These are phyloP conservation scores for Stomorhina lunata DNA, from an alignment of 2,888 invertebrate species.

Conservation along the genomic window DNA sequence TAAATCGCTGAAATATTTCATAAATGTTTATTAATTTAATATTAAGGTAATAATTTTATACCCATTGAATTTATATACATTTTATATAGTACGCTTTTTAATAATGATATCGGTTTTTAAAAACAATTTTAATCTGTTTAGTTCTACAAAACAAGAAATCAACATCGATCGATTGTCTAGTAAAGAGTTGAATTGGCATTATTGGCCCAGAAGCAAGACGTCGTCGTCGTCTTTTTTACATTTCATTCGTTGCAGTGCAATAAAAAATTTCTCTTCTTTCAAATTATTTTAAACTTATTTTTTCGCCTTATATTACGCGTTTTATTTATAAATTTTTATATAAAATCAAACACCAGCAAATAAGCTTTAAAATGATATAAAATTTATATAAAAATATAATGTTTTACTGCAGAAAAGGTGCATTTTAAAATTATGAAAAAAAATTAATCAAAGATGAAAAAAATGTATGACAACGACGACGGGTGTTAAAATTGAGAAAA, in stretches of 20 bases:
- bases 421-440: slow-evolving; percentile 29
- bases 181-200: neutral
- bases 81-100: no score
- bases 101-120: no score
- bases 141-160: no score
- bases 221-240: slow-evolving; percentile 39
- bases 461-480: slow-evolving; percentile 33
- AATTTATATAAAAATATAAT: neutral
- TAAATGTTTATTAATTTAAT: no score
- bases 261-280: slow-evolving; percentile 65
- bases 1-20: no score
- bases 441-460: slow-evolving; percentile 16
- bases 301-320: slow-evolving; percentile 34
- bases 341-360: neutral
- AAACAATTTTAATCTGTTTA: no score
- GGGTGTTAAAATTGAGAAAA: slow-evolving; percentile 36
- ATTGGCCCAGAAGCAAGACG: slow-evolving; percentile 8
- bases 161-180: no score
- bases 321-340: slow-evolving; percentile 23
- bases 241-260: slow-evolving; percentile 57
- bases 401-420: slow-evolving; percentile 1
- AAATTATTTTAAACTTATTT: slow-evolving; percentile 47
- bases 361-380: neutral
- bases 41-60: no score
- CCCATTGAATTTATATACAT: no score